Evolutionary conservation across 2,888 invertebrate genomes (phyloP).

Genomic region (Chymomyza caudatula): DNA sequence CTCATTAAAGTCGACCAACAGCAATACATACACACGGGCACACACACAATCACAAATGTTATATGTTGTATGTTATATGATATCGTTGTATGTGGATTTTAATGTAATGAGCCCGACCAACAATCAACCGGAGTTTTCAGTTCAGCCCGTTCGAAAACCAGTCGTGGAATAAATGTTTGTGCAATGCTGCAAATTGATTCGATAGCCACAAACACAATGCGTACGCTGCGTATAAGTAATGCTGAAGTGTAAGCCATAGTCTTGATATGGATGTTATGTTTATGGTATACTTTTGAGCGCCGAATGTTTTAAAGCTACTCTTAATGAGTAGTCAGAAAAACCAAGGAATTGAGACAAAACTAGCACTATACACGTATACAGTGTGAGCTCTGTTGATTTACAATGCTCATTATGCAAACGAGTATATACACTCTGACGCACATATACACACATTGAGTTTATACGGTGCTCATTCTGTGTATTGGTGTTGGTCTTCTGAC

Average conservation of each 20-base stretch:
- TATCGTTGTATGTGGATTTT: conserved; percentile 39
- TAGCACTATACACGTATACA: not conserved
- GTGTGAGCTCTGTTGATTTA: not conserved
- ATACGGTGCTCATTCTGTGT: too few species aligned
- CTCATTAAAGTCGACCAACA: not conserved
- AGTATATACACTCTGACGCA: not conserved
- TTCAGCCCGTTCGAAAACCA: not conserved
- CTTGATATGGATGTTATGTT: conserved; percentile 9
- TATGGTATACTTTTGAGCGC: conserved; percentile 25
- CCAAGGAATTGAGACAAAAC: not conserved
- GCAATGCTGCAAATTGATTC: conserved; percentile 2
- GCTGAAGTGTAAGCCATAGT: not conserved
- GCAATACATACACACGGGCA: not conserved
- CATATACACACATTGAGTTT: not conserved
- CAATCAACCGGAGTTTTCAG: not conserved
- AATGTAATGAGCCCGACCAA: conserved; percentile 43
- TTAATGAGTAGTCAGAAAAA: conserved; percentile 14
- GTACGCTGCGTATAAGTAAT: not conserved
- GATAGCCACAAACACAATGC: conserved; percentile 3
- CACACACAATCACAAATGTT: conserved; percentile 41
- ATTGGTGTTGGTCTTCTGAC: too few species aligned
- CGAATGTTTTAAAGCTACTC: conserved; percentile 19
- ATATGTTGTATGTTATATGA: too few species aligned
- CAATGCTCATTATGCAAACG: not conserved
- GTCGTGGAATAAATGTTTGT: not conserved